A percentile compares a stretch with the other conserved stretches of the same genome.
phyloP scores from a whole-genome alignment of 2,888 invertebrate genomes.

The Myopa testacea region DNA sequence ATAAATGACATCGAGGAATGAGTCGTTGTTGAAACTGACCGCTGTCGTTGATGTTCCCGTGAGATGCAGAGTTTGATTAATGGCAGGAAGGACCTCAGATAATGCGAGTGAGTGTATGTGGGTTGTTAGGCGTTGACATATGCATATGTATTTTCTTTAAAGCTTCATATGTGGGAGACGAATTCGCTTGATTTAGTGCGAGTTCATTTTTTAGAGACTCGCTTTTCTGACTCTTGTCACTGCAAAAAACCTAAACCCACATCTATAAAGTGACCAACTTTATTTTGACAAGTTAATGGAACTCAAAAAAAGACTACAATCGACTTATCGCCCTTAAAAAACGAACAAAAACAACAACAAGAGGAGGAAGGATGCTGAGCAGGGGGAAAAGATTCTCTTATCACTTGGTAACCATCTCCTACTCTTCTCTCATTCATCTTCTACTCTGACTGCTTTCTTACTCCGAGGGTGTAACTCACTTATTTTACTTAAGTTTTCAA shows the following conservation, averaged over 20 bases:
- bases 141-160: background rate
- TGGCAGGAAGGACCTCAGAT: constrained; percentile 49
- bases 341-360: background rate
- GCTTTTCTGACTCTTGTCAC: background rate
- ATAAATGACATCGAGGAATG: background rate
- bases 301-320: background rate
- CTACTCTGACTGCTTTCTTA: too few relatives aligned
- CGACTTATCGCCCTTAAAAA: background rate
- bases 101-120: background rate
- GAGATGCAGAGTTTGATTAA: constrained; percentile 65
- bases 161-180: background rate
- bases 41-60: constrained; percentile 55
- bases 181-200: too few relatives aligned
- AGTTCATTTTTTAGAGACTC: too few relatives aligned
- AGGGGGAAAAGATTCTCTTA: too few relatives aligned
- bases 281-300: constrained; percentile 29
- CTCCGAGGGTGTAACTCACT: too few relatives aligned
- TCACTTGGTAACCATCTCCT: too few relatives aligned
- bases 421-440: too few relatives aligned
- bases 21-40: background rate
- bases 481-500: too few relatives aligned
- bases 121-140: background rate
- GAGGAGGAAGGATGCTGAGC: too few relatives aligned
- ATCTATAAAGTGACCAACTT: background rate
- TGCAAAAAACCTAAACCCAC: background rate